phyloP scores from a whole-genome alignment of 2,888 invertebrate genomes.

The Pristionchus entomophagus region DNA sequence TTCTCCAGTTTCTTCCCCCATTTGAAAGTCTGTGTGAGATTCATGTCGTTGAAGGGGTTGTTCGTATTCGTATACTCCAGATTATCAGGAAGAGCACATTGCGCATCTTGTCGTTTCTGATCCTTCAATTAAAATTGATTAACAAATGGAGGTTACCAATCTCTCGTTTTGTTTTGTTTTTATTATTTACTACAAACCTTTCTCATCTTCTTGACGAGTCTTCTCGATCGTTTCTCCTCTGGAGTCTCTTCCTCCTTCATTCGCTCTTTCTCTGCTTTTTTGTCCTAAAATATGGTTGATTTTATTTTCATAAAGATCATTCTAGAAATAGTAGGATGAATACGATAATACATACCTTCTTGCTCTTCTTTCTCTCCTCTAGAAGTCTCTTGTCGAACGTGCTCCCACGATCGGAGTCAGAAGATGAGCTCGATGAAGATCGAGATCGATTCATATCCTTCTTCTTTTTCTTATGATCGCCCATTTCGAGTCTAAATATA shows the following conservation, averaged over 20 bases:
- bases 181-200: constrained; percentile 57
- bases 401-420: constrained; percentile 23
- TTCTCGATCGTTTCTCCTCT: constrained; percentile 89
- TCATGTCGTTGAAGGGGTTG: constrained; percentile 98
- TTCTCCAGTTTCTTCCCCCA: constrained; percentile 97
- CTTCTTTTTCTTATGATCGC: constrained; percentile 45
- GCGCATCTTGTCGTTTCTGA: background rate
- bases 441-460: constrained; percentile 21
- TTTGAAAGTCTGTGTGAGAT: constrained; percentile 92
- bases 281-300: constrained; percentile 44
- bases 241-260: constrained; percentile 92
- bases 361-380: constrained; percentile 56
- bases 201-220: constrained; percentile 86
- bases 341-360: background rate
- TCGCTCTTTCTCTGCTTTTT: constrained; percentile 76
- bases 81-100: constrained; percentile 77
- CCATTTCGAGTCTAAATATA: background rate
- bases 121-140: background rate
- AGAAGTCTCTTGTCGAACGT: constrained; percentile 37
- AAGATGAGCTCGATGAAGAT: constrained; percentile 17
- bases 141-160: no score
- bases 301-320: no score
- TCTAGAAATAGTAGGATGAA: background rate
- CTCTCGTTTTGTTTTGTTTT: no score
- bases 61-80: constrained; percentile 93